Conservation (phyloP, 30 jellyfish, hydroid and myxozoan genomes). For the Chironex yamaguchii region DNA sequence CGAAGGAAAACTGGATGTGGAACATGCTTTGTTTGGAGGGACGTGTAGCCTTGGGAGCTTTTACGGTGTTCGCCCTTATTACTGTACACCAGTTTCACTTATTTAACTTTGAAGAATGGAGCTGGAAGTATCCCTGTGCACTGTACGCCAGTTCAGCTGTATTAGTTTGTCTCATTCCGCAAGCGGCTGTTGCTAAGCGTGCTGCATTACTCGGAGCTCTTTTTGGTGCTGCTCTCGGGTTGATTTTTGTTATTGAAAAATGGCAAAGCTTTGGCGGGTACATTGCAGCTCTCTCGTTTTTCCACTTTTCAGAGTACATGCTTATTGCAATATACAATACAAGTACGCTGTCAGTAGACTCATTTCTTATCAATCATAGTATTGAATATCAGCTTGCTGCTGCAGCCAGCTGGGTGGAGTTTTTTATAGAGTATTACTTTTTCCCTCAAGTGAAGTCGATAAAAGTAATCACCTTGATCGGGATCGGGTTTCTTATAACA, state of each 20-base stretch:
- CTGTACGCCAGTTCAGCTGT: conserved; percentile 56
- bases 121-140: conserved; percentile 50
- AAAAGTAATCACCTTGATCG: conserved; percentile 25
- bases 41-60: conserved; percentile 84
- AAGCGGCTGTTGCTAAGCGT: conserved; percentile 75
- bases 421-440: conserved; percentile 53
- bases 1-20: no score
- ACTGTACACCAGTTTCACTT: conserved; percentile 36
- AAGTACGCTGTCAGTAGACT: conserved; percentile 57
- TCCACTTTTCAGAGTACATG: conserved; percentile 89
- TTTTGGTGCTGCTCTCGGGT: conserved; percentile 72
- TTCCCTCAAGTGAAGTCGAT: conserved; percentile 60
- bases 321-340: conserved; percentile 82
- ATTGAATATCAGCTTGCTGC: conserved; percentile 80
- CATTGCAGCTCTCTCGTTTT: conserved; percentile 73
- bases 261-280: conserved; percentile 79
- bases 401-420: conserved; percentile 68
- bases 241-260: conserved; percentile 25
- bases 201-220: conserved; percentile 86
- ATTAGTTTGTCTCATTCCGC: conserved; percentile 76
- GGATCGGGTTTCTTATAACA: conserved; percentile 64
- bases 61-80: conserved; percentile 64
- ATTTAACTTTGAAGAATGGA: conserved; percentile 48
- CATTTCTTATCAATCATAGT: conserved; percentile 91
- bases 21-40: conserved; percentile 94